Conservation (phyloP, 2,113 vertebrate species). For the Tragelaphus buxtoni region DNA sequence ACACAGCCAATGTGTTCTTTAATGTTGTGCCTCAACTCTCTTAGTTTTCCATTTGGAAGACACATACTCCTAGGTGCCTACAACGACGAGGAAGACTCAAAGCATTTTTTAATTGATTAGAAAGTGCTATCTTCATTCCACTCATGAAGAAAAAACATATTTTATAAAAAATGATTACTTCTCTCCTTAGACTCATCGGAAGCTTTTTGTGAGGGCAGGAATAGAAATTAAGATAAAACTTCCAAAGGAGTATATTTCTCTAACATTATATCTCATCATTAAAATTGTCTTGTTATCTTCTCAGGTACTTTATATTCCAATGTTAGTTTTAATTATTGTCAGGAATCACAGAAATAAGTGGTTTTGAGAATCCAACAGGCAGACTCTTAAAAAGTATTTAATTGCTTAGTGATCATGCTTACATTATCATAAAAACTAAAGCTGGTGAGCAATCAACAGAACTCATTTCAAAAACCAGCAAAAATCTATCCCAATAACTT, state of each 20-base stretch:
- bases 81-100: neutral
- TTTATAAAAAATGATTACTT: neutral
- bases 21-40: neutral
- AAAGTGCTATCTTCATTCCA: neutral
- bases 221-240: neutral
- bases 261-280: neutral
- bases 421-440: neutral
- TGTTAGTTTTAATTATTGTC: neutral
- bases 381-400: neutral
- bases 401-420: neutral
- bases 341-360: neutral
- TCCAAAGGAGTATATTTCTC: neutral
- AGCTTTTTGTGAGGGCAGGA: neutral
- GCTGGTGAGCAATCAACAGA: neutral
- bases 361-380: neutral
- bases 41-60: neutral
- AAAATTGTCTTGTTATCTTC: slow-evolving; percentile 3
- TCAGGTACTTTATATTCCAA: neutral
- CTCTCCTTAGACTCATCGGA: neutral
- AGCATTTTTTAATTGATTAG: neutral
- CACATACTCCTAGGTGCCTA: neutral
- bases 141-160: neutral
- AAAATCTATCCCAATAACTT: neutral
- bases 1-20: neutral
- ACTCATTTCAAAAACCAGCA: neutral